Evolutionary conservation across 2,113 vertebrate species (phyloP).

Genomic region (Suricata suricatta): DNA sequence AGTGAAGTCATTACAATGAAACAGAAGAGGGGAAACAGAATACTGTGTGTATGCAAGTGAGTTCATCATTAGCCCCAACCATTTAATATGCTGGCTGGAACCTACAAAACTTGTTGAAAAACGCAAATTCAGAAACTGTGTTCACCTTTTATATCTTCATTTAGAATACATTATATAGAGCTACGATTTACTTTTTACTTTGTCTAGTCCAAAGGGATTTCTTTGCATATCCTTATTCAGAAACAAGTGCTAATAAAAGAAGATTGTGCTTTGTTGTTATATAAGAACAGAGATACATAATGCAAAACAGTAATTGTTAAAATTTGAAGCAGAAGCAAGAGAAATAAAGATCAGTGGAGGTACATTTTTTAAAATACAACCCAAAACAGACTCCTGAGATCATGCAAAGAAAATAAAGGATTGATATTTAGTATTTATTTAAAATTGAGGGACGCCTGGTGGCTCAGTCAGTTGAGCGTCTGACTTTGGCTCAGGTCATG

Average conservation of each 20-base stretch:
- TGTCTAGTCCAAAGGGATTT: not conserved
- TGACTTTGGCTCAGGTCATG: too few species aligned
- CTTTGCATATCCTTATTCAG: not conserved
- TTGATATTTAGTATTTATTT: not conserved
- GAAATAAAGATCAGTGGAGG: not conserved
- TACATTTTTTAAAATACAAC: not conserved
- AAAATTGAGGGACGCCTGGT: not conserved
- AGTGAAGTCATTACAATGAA: not conserved
- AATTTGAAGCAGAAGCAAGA: not conserved
- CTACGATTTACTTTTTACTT: not conserved
- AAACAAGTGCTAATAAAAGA: not conserved
- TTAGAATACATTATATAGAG: not conserved
- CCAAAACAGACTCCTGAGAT: not conserved
- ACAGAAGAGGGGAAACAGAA: not conserved
- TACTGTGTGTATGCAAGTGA: not conserved
- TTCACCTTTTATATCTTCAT: not conserved
- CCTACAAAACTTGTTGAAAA: not conserved
- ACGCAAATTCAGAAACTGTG: conserved; percentile 11
- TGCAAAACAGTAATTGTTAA: not conserved
- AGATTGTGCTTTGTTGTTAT: not conserved
- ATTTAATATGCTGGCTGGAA: not conserved
- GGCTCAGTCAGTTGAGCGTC: too few species aligned
- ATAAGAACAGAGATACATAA: not conserved
- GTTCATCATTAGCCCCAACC: not conserved
- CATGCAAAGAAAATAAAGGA: not conserved